Evolutionary conservation across 2,797 vertebrate species (phyloP).

Genomic region (Microtus obscurus): DNA sequence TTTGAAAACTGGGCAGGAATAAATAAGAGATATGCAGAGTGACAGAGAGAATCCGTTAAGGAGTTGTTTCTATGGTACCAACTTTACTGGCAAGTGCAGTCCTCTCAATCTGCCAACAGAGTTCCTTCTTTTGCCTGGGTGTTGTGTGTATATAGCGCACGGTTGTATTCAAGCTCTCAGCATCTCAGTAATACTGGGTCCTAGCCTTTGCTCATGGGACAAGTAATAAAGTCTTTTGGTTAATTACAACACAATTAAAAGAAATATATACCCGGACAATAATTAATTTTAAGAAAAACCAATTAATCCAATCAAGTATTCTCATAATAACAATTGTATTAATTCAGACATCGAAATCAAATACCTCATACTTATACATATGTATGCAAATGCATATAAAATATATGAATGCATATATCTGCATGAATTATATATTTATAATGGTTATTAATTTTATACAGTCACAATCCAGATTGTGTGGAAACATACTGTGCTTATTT

Average conservation of each 20-base stretch:
- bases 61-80: background rate
- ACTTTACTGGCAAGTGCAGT: background rate
- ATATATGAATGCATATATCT: constrained; percentile 16
- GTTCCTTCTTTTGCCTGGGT: constrained; percentile 5
- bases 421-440: constrained; percentile 59
- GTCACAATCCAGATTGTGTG: constrained; percentile 23
- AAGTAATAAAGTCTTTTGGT: constrained; percentile 3
- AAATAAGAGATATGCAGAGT: background rate
- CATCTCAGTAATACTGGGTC: background rate
- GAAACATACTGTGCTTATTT: constrained; percentile 51
- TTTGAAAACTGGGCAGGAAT: background rate
- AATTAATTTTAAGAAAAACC: constrained; percentile 26
- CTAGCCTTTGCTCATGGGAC: background rate
- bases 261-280: background rate
- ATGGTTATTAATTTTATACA: constrained; percentile 58
- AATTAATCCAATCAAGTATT: constrained; percentile 46
- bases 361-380: constrained; percentile 36
- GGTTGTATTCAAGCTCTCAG: background rate
- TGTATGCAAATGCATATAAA: constrained; percentile 10
- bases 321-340: constrained; percentile 70
- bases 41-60: background rate
- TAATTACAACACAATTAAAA: background rate
- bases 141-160: background rate
- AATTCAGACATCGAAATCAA: constrained; percentile 52
- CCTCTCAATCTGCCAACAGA: background rate